Base-by-base conservation (phyloP, 2,888 invertebrate genomes). In the Pantelozetes paolii region DNA sequence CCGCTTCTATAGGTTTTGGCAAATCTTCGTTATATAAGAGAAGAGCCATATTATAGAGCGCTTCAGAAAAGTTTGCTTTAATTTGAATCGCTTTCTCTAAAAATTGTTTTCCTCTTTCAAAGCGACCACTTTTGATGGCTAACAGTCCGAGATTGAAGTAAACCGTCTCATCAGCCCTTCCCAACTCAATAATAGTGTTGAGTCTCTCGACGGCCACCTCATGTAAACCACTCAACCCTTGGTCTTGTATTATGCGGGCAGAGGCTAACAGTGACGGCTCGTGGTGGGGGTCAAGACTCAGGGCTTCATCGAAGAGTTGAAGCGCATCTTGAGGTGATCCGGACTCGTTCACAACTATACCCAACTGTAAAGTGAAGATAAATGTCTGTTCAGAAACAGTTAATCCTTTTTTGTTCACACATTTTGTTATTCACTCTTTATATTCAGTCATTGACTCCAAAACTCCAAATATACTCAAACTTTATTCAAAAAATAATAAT, bases 141-240 rank as follows among this genome's bases (percentile, higher is more conserved):
- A 83, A 76, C 82, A 82, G 82, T 42, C 80, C 83, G 69, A 81
- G 77, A 72, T 81, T 81, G 76, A 82, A 83, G 76, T 80, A 81
- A 15, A 81, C 77, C 74, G 80, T 80, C 30, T 80, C 79, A 73
- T 82, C 81, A 45, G 77, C 77, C 32, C 80, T 79, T 15, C 80
- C 79, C 11, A 74, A 72, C 73, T 79, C 75, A 71, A 79, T 57
- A 11, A 75, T 32, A 20, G 36, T 69, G 15, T 71, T 54, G 8
- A 75, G 71, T 28, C 75, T 26, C 26, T 75, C 71, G n/a, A 71
- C 57, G 32, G 75, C 75, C 18, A 75, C 57, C 15, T 67, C 59
- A 64, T 59, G 23, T 11, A 71, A 28, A 45, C 40, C 36, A 67
- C 67, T 59, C 32, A 72, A 18, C 13, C 77, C 26, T 79, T 74